Base-by-base conservation (phyloP, 2,888 invertebrate species). In the Phymatocera aterrima region DNA sequence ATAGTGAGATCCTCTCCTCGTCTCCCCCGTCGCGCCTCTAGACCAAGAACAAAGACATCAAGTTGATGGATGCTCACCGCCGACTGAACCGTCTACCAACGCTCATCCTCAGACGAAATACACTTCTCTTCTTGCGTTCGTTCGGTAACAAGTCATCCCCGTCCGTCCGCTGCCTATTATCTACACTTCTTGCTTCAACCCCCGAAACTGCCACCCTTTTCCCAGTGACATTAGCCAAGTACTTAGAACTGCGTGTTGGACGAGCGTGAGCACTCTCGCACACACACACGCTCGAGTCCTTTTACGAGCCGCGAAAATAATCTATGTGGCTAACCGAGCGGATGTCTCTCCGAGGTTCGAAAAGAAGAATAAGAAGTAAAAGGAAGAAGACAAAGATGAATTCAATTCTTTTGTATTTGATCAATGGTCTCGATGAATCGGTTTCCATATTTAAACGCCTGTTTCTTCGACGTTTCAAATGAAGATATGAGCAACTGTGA, bases 11-110 rank as follows among this genome's bases (percentile, higher is more conserved):
- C 40, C 68, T 79, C 77, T 78, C 77, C 79, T 80, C 79, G 60
- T 78, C 78, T 78, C 77, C 21, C 81, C 80, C 84, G 81, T 85
- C 82, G 81, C 78, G 82, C 82, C 83, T 60, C 57, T 83, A 82
- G 84, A 83, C 84, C 85, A 85, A 88, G 88, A 90, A 89, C 89
- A 90, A 90, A 90, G 90, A 90, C 88, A 89, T 90, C 89, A 89
- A 88, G 79, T 87, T 88, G 88, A 89, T 88, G 83, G 86, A 88
- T 88, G 87, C 83, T 57, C 82, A 81, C 80, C 80, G 80, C 81
- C 83, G 57, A 75, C 75, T 60, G 57, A 57, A 75, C 37, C 75
- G 75, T 75, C 75, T 75, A 75, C 75, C 74, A 74, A 74, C 82
- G 77, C 80, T 83, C 81, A 81, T 83, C 81, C 70, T 79, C 79